Evolutionary conservation across 1,140 invertebrate species (phyloP), one percentile per base, ranked within the genome.

Genomic region (Glossosoma conforme): DNA sequence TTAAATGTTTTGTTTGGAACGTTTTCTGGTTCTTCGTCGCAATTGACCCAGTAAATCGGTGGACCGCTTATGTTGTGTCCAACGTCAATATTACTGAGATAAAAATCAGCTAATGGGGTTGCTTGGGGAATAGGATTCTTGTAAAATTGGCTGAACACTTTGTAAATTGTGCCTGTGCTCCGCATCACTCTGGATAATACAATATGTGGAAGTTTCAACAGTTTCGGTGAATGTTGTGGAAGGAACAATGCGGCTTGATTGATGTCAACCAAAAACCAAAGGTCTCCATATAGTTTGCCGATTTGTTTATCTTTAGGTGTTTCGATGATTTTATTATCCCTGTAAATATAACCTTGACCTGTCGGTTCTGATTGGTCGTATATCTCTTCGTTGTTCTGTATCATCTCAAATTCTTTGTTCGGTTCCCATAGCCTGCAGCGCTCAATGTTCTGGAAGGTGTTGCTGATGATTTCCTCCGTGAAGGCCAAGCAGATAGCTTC

Each of bases 231-330:
- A 47, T 64, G 58, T 52, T 63, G 66, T 6, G 67, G 67, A 18
- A 69, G 54, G 41, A 66, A 67, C n/a, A 69, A 48, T 1, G 65
- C 61, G 1, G 65, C 65, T 62, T 69, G 67, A 44, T 69, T 66
- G n/a, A 65, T 67, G 41, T 69, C 67, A 0, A 67, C 65, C 41
- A 69, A 60, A 54, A 63, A 69, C 67, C 67, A 69, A 14, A 69
- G 46, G 20, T 65, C 62, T 11, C 65, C 67, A 20, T 51, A 58
- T 3, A 58, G 8, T 6, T 40, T 32, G 18, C 17, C 38, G 2
- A 13, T 36, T 1, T n/a, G n/a, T n/a, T n/a, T n/a, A n/a, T n/a
- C n/a, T n/a, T n/a, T n/a, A n/a, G n/a, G n/a, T n/a, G n/a, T 50
- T 18, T 21, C 45, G 14, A 48, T 21, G 24, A 41, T 46, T 50